Evolutionary conservation across 1,140 invertebrate species (phyloP).

Genomic region (Notospermus geniculatus): DNA sequence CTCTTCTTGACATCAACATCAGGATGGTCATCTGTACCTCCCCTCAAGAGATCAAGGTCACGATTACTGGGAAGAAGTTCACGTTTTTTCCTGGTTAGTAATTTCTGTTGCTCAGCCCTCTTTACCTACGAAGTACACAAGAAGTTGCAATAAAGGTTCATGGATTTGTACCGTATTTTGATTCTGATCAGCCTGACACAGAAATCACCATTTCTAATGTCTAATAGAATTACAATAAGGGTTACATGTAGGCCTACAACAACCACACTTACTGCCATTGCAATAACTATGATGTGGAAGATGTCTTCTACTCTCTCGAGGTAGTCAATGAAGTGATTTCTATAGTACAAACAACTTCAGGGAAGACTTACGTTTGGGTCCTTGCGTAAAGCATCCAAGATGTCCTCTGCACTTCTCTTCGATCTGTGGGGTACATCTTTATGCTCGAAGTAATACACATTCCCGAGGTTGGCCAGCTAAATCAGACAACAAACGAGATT

Average conservation of each 20-base stretch:
- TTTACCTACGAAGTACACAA: constrained; percentile 31
- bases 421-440: constrained; percentile 26
- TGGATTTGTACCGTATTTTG: not conserved
- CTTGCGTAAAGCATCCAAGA: constrained; percentile 20
- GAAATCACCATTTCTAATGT: not conserved
- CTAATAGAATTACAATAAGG: not conserved
- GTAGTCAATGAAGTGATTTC: too few relatives aligned
- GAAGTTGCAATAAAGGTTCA: not conserved
- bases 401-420: constrained; percentile 31
- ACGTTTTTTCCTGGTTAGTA: constrained; percentile 37
- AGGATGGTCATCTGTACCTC: not conserved
- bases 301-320: too few relatives aligned
- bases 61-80: not conserved
- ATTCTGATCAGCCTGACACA: not conserved
- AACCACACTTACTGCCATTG: too few relatives aligned
- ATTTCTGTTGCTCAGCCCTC: constrained; percentile 40
- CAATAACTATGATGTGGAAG: too few relatives aligned
- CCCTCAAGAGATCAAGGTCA: not conserved
- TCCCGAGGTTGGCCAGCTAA: constrained; percentile 22
- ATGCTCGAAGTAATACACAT: constrained; percentile 26
- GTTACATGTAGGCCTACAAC: too few relatives aligned
- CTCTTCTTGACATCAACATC: not conserved
- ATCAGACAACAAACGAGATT: constrained; percentile 5
- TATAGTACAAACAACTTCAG: too few relatives aligned
- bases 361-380: constrained; percentile 32